Evolutionary conservation across 2,113 vertebrate genomes (phyloP), one percentile per base, ranked within the genome.

Genomic region (Dunckerocampus dactyliophorus): DNA sequence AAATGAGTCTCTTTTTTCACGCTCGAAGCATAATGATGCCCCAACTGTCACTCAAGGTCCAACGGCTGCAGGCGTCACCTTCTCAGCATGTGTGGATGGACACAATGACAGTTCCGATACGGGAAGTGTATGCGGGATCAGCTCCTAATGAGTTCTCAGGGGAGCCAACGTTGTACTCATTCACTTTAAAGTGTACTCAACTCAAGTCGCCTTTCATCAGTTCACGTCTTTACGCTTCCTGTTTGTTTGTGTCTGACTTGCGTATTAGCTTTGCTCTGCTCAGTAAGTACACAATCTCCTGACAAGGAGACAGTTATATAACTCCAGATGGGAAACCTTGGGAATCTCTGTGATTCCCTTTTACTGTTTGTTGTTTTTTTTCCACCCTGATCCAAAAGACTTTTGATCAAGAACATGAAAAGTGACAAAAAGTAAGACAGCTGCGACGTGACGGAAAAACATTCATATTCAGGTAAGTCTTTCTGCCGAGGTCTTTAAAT

Each of bases 61-160:
- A 43, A 62, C 69, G 46, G 65, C 59, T 21, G 46, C 72, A 51
- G 63, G 74, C 67, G 60, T 70, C 80, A 79, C 71, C 81, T 72
- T 72, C 76, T 67, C 76, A 53, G 71, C 58, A 59, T 71, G 79
- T 71, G 63, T 5, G 50, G 78, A 72, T 48, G 79, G 82, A 72
- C 53, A 80, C 69, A 57, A 75, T 77, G 82, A 76, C 80, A 83
- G 78, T 47, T 76, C 61, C 65, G 62, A 59, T 57, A 73, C 72
- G 1, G 45, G 71, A 62, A 76, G 73, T 85, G 72, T 81, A 66
- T 68, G 77, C 53, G 11, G 78, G 75, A 84, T 74, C 63, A 73
- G 71, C 81, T 74, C 72, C 70, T 90, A 88, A 90, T 87, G 86
- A 88, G 57, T 67, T 88, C 86, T 82, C 85, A 11, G 9, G 86